Percentiles rank a stretch among this genome's conserved stretches.
Evolutionary conservation across 2,113 vertebrate species (phyloP).

Genomic region (Platichthys flesus): DNA sequence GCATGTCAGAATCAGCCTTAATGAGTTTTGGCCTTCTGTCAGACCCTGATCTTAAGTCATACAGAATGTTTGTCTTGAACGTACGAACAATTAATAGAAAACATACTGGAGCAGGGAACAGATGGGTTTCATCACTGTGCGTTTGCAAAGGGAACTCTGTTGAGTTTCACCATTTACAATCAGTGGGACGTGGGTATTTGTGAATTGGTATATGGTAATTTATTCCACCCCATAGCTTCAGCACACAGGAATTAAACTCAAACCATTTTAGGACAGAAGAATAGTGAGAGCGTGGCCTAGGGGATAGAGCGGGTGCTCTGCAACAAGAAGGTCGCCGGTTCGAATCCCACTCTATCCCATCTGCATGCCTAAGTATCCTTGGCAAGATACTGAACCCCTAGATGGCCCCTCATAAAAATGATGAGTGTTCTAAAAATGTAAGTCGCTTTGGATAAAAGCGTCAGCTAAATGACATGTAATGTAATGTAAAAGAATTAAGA

Average conservation of each 20-base stretch:
- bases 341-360: too few species aligned
- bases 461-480: too few species aligned
- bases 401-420: too few species aligned
- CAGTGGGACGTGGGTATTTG: constrained; percentile 35
- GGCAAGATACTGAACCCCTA: too few species aligned
- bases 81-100: constrained; percentile 51
- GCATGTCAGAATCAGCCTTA: constrained; percentile 50
- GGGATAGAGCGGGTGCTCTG: too few species aligned
- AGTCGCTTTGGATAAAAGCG: too few species aligned
- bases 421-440: too few species aligned
- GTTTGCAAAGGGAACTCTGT: constrained; percentile 25
- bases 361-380: too few species aligned
- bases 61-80: constrained; percentile 43
- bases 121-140: constrained; percentile 49
- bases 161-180: constrained; percentile 6
- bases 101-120: constrained; percentile 44
- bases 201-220: constrained; percentile 7
- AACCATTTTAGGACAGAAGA: neutral
- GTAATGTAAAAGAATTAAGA: neutral
- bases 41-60: constrained; percentile 38
- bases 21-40: constrained; percentile 58
- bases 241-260: constrained; percentile 13
- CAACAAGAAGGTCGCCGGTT: too few species aligned
- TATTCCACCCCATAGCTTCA: constrained; percentile 16
- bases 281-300: too few species aligned